These are phyloP conservation scores for Ostrea denselamellosa DNA, from an alignment of 1,140 invertebrate genomes.

Conservation along the genomic window DNA sequence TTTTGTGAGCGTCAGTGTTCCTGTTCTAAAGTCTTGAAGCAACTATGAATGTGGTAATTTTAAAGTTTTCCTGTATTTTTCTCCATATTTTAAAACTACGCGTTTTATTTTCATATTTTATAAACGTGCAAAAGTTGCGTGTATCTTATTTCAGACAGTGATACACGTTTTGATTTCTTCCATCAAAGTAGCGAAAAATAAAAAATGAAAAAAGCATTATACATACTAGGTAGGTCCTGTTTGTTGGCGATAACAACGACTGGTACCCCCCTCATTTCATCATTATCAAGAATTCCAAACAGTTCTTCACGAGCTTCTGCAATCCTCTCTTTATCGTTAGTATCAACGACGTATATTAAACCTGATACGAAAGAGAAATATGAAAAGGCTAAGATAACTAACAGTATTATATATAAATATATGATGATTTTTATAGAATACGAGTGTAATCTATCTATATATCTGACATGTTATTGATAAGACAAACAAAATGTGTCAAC, in stretches of 20 bases:
- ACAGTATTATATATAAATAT: not conserved
- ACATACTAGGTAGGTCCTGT: constrained; percentile 82
- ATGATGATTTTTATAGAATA: not conserved
- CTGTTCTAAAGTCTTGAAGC: too few species aligned
- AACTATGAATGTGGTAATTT: too few species aligned
- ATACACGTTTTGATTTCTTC: too few species aligned
- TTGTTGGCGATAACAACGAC: constrained; percentile 99
- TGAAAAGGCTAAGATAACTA: not conserved
- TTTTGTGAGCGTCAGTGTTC: too few species aligned
- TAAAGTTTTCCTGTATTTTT: too few species aligned
- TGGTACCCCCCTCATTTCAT: constrained; percentile 97
- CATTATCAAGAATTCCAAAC: constrained; percentile 86
- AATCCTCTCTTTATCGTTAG: constrained; percentile 97
- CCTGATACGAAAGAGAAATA: constrained; percentile 74
- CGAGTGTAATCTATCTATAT: not conserved
- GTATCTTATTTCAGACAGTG: too few species aligned
- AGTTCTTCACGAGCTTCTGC: constrained; percentile 96
- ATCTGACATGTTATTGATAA: not conserved
- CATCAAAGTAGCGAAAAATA: too few species aligned
- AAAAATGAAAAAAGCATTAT: not conserved
- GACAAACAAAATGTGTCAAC: not conserved
- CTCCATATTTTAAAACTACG: too few species aligned
- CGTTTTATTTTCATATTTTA: too few species aligned
- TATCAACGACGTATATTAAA: constrained; percentile 98
- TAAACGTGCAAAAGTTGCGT: too few species aligned